Conservation (phyloP, 2,888 invertebrate genomes). For the Griposia aprilina region DNA sequence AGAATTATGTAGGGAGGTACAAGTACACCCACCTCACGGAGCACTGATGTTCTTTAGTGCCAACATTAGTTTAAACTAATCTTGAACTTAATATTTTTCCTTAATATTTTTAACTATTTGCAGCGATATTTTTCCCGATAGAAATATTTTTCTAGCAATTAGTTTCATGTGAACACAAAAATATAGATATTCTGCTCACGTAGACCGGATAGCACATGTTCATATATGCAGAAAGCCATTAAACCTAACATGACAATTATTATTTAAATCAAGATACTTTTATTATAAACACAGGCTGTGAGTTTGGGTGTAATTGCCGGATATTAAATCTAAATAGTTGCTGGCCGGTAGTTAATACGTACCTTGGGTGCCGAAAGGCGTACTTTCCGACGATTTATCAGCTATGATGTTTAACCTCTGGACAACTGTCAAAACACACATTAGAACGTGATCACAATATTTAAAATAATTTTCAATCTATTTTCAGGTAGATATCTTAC, state of each 20-base stretch:
- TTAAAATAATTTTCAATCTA: constrained; percentile 18
- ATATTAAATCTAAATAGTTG: constrained; percentile 60
- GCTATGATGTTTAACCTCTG: constrained; percentile 86
- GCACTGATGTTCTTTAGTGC: background rate
- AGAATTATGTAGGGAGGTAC: background rate
- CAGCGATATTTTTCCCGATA: background rate
- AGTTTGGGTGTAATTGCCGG: constrained; percentile 61
- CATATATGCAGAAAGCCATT: constrained; percentile 28
- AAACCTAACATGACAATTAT: constrained; percentile 38
- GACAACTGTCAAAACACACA: constrained; percentile 78
- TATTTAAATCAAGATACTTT: constrained; percentile 63
- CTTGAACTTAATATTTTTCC: background rate
- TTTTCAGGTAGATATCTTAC: constrained; percentile 69
- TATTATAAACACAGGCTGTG: constrained; percentile 50
- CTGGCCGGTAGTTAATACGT: constrained; percentile 65
- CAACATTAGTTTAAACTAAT: too few species aligned
- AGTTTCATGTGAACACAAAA: background rate
- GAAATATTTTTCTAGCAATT: background rate
- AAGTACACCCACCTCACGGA: background rate
- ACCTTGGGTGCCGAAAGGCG: constrained; percentile 88
- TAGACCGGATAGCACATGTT: background rate
- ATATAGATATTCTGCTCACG: constrained; percentile 20
- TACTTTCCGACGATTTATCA: constrained; percentile 85
- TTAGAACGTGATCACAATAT: constrained; percentile 49
- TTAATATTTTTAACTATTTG: background rate